Evolutionary conservation across 2,113 vertebrate species (phyloP).

Genomic region (Tetraodon nigroviridis): DNA sequence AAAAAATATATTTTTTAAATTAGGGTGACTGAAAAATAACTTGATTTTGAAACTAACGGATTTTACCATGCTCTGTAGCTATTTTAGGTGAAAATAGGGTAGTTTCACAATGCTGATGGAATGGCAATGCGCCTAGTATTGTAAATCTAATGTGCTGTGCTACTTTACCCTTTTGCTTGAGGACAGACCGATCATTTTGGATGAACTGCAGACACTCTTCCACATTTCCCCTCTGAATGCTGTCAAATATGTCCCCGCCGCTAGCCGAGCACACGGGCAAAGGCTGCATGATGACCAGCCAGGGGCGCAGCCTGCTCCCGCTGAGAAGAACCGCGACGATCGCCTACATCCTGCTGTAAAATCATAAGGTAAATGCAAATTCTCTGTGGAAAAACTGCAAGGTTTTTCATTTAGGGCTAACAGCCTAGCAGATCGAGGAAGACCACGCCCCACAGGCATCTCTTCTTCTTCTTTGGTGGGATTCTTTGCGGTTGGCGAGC

Average conservation of each 20-base stretch:
- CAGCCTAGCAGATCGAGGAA: slow-evolving; percentile 28
- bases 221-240: slow-evolving; percentile 65
- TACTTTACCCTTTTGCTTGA: slow-evolving; percentile 70
- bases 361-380: not conserved
- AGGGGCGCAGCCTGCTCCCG: not conserved
- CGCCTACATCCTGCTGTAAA: too few relatives aligned
- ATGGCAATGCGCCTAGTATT: not conserved
- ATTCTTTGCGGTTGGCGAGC: too few relatives aligned
- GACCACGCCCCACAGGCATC: slow-evolving; percentile 39
- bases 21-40: too few relatives aligned
- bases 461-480: too few relatives aligned
- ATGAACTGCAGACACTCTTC: slow-evolving; percentile 65
- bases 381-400: not conserved
- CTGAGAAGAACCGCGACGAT: not conserved
- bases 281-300: slow-evolving; percentile 45
- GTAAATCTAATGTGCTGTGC: not conserved
- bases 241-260: slow-evolving; percentile 69
- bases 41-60: too few relatives aligned
- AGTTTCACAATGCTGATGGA: not conserved
- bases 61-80: too few relatives aligned
- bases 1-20: too few relatives aligned
- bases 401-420: slow-evolving; percentile 11
- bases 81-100: too few relatives aligned
- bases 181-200: slow-evolving; percentile 58
- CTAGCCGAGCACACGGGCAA: slow-evolving; percentile 29